Conservation (phyloP, 2,797 vertebrate species). For the Tragopan temminckii region DNA sequence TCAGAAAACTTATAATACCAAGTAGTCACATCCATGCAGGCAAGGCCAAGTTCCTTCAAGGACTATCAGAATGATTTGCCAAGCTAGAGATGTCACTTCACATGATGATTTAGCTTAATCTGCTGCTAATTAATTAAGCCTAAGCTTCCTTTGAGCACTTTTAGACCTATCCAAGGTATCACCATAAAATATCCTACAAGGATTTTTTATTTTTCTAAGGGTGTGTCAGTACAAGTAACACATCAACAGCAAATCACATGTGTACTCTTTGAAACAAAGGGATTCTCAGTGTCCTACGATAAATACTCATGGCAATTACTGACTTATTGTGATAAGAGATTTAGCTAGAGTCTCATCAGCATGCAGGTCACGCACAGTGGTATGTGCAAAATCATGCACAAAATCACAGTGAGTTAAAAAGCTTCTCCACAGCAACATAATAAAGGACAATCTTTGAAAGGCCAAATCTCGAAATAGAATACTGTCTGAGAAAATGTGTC, state of each 20-base stretch:
- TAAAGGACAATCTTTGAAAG: conserved; percentile 21
- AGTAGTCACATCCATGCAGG: neutral
- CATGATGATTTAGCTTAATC: neutral
- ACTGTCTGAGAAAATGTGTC: conserved; percentile 50
- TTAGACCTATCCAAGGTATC: neutral
- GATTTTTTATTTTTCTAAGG: neutral
- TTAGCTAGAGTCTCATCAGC: neutral
- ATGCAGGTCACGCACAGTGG: neutral
- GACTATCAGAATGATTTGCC: neutral
- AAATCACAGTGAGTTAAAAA: conserved; percentile 5
- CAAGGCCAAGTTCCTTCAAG: conserved; percentile 3
- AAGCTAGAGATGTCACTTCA: neutral
- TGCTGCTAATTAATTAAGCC: neutral
- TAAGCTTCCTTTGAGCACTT: neutral
- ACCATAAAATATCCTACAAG: neutral
- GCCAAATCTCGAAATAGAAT: conserved; percentile 29
- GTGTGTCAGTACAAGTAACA: neutral
- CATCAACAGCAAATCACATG: neutral
- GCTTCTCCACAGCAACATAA: neutral
- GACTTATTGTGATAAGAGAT: neutral
- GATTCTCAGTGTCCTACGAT: neutral
- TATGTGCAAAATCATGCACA: neutral
- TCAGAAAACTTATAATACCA: neutral
- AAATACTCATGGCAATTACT: neutral
- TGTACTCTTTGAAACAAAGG: neutral